These are phyloP conservation scores for Litocranius walleri DNA, from an alignment of 2,113 vertebrate species.

Conservation along the genomic window DNA sequence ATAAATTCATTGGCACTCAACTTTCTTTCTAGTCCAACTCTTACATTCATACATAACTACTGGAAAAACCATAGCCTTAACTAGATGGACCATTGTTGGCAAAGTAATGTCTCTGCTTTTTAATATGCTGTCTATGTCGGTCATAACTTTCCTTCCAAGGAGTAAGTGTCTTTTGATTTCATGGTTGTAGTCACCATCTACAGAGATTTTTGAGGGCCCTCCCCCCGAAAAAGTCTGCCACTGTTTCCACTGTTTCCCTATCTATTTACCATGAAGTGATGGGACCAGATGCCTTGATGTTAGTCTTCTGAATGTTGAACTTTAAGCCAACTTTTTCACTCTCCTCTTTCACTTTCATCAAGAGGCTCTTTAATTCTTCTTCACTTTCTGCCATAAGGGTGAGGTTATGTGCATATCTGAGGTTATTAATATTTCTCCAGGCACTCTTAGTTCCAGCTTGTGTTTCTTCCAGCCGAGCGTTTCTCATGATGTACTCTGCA, in stretches of 20 bases:
- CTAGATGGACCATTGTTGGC: neutral
- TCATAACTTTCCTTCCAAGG: neutral
- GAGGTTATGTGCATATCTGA: neutral
- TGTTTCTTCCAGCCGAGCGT: accelerated
- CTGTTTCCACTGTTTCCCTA: neutral
- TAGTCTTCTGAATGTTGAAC: neutral
- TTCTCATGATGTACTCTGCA: neutral
- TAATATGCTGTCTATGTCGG: neutral
- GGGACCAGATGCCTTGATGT: accelerated
- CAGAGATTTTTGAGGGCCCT: neutral
- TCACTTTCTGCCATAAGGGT: neutral
- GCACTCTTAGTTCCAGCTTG: neutral
- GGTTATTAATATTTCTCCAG: neutral
- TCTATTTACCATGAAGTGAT: neutral
- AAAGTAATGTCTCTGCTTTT: neutral
- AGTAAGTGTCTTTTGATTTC: neutral
- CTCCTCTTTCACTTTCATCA: neutral
- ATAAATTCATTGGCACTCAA: neutral
- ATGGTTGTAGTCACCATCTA: neutral
- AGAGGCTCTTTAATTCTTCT: neutral
- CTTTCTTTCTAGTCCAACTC: neutral
- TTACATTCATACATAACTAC: neutral
- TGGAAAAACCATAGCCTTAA: neutral
- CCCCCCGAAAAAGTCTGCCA: neutral
- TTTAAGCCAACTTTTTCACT: neutral